Conservation (phyloP, 2,888 invertebrate genomes). For the Stramonita haemastoma region DNA sequence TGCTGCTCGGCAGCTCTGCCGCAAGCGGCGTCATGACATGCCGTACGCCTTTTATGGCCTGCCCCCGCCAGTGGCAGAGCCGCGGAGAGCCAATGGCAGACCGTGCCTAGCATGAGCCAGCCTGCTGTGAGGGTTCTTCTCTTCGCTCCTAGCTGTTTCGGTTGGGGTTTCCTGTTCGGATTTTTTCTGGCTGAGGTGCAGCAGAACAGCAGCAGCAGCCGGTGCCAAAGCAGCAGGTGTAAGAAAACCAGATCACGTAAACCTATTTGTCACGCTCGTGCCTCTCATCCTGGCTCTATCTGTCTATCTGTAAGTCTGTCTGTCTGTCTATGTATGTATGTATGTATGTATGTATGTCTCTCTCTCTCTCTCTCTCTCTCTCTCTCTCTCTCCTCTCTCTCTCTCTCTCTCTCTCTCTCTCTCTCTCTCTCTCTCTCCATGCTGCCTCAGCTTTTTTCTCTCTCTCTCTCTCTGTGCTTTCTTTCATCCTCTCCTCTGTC, state of each 20-base stretch:
- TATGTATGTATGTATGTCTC: not conserved
- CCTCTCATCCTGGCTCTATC: too few species aligned
- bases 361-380: not conserved
- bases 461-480: not conserved
- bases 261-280: too few species aligned
- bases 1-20: not conserved
- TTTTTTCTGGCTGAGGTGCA: too few species aligned
- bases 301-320: not conserved
- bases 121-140: too few species aligned
- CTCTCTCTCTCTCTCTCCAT: not conserved
- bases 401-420: not conserved
- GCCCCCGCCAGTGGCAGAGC: too few species aligned
- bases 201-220: too few species aligned
- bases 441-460: not conserved
- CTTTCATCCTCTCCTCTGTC: not conserved
- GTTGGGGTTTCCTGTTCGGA: too few species aligned
- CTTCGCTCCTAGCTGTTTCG: too few species aligned
- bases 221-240: too few species aligned
- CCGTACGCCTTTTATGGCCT: not conserved
- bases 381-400: not conserved
- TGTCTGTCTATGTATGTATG: not conserved
- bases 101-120: too few species aligned
- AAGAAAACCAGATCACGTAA: too few species aligned
- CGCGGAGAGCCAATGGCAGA: too few species aligned
- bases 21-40: not conserved